Evolutionary conservation across 2,797 vertebrate genomes (phyloP), one percentile per base, ranked within the genome.

Genomic region (Falco concolor): DNA sequence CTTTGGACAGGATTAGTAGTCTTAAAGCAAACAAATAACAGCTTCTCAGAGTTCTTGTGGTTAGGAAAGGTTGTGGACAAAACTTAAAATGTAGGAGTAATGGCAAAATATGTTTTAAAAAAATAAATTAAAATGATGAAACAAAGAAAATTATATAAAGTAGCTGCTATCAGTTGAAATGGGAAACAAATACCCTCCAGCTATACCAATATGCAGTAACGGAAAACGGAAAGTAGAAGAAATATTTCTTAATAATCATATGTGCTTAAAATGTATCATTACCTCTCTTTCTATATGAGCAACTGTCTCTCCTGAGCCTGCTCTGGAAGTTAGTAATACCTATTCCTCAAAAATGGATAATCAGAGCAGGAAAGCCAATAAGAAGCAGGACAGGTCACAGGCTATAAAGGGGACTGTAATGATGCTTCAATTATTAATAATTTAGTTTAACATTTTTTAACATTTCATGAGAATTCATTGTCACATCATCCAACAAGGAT

Each of bases 381-480:
- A 86, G 53, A 7, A 76, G 36, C 53, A 61, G 27, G 25, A 70
- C 5, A 42, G 30, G 30, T 36, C 81, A 72, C 44, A 50, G 32
- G 27, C 32, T 65, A 17, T n/a, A 87, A 60, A 83, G 32, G 24
- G 14, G 19, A 80, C 49, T 44, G 24, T 38, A 72, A 32, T 23
- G 34, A 54, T 16, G 40, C 19, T 53, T 80, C 34, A 57, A 36
- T 63, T 72, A 70, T 59, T 77, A 85, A 76, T 68, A 85, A 68
- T 82, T 73, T 47, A 73, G 30, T 23, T 72, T 69, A 65, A n/a
- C 36, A 84, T 83, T 88, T 84, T 84, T 89, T 38, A 64, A 89
- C 63, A 75, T 93, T 96, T 94, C 67, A 78, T 74, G 47, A 94
- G 83, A 79, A 87, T 89, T 94, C 75, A 78, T 56, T 73, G 52